phyloP scores from a whole-genome alignment of 2,797 vertebrate species.

The Onychomys leucogaster region DNA sequence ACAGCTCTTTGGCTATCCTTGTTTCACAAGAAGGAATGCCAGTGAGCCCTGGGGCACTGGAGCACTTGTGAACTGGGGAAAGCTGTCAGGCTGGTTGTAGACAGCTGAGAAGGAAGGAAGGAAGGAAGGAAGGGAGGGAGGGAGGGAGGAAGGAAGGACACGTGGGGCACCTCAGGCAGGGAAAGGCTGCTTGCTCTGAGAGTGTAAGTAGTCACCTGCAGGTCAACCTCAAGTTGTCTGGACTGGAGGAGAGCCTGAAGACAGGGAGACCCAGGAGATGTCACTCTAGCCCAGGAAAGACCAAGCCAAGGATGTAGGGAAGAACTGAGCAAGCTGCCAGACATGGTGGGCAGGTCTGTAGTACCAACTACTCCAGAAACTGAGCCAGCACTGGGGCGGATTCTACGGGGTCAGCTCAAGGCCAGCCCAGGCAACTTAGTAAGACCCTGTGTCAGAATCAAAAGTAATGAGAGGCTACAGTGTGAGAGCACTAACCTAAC shows the following conservation, averaged over 20 bases:
- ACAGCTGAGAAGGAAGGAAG: neutral
- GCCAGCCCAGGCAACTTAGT: neutral
- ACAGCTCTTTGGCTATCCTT: neutral
- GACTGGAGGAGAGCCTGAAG: neutral
- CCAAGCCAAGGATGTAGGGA: neutral
- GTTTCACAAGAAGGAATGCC: neutral
- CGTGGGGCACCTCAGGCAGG: neutral
- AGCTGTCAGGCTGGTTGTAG: neutral
- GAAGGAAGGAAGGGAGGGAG: neutral
- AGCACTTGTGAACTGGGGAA: neutral
- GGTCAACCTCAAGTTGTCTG: neutral
- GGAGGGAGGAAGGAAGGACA: neutral
- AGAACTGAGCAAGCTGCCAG: neutral
- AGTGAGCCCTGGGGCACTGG: accelerated
- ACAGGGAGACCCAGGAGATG: neutral
- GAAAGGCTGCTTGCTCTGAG: neutral
- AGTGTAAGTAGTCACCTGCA: neutral
- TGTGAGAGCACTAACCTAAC: neutral
- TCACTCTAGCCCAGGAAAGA: neutral
- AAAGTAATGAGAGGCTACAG: neutral
- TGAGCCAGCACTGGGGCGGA: neutral
- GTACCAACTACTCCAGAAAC: neutral
- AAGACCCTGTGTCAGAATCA: neutral
- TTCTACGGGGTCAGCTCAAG: neutral
- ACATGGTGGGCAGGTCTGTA: neutral